These are phyloP conservation scores for Bursaphelenchus okinawaensis DNA, from an alignment of 2,888 invertebrate species.

Conservation along the genomic window DNA sequence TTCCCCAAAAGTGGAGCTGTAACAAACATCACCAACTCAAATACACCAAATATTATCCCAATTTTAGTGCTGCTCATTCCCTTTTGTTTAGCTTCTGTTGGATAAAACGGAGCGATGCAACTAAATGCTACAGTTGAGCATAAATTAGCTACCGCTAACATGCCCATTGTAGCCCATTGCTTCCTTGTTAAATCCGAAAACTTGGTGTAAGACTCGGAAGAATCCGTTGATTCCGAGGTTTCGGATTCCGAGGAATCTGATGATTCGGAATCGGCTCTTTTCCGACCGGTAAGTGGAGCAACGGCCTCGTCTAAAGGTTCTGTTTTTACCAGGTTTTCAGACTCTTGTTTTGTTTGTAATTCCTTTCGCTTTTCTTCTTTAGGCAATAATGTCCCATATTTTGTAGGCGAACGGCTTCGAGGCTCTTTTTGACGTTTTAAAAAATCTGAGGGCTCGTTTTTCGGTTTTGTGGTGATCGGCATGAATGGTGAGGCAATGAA, in stretches of 20 bases:
- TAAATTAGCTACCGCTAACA: conserved; percentile 54
- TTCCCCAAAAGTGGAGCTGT: conserved; percentile 55
- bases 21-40: conserved; percentile 55
- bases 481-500: conserved; percentile 53
- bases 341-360: not conserved
- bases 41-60: conserved; percentile 57
- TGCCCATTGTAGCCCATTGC: conserved; percentile 47
- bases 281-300: not conserved
- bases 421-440: not conserved
- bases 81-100: conserved; percentile 49
- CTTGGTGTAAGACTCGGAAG: conserved; percentile 16
- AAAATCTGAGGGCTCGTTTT: not conserved
- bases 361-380: not conserved
- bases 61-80: conserved; percentile 51
- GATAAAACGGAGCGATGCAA: conserved; percentile 57
- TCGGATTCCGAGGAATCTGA: not conserved
- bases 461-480: conserved; percentile 42
- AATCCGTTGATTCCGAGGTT: too few relatives aligned
- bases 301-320: too few relatives aligned
- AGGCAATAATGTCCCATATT: not conserved
- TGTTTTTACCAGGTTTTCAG: not conserved
- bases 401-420: not conserved
- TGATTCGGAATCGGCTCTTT: not conserved
- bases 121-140: conserved; percentile 56
- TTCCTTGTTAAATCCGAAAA: conserved; percentile 30